Percentiles rank a stretch among this genome's conserved stretches.
phyloP scores from a whole-genome alignment of 92 coral and sea anemone genomes.

The Chrysogorgia sp. region DNA sequence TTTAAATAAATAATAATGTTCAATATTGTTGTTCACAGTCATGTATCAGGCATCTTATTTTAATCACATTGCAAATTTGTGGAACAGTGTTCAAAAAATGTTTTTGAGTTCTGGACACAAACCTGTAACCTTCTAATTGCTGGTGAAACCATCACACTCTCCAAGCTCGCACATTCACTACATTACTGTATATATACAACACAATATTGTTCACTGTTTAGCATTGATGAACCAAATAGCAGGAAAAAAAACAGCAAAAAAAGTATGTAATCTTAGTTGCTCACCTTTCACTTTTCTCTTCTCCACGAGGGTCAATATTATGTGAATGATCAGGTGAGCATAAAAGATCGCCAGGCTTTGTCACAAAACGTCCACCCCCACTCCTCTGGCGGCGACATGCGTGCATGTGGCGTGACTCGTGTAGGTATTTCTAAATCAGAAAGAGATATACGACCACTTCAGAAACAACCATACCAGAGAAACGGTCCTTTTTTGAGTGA shows the following conservation, averaged over 20 bases:
- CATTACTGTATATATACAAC: too few species aligned
- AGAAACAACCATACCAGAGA: not conserved
- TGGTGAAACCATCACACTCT: too few species aligned
- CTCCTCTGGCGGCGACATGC: slow-evolving; percentile 96
- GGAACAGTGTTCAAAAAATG: too few species aligned
- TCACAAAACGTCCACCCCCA: slow-evolving; percentile 96
- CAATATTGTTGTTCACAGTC: too few species aligned
- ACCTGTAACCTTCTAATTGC: too few species aligned
- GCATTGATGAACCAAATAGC: too few species aligned
- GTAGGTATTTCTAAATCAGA: slow-evolving; percentile 85
- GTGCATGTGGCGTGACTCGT: slow-evolving; percentile 97
- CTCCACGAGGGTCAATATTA: slow-evolving; percentile 1
- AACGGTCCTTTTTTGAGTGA: not conserved
- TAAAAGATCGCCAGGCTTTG: slow-evolving; percentile 62
- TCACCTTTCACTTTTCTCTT: slow-evolving; percentile 1
- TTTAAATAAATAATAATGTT: too few species aligned
- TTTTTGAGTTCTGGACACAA: too few species aligned
- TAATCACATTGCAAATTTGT: too few species aligned
- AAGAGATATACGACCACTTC: not conserved
- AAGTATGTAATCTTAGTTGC: not conserved
- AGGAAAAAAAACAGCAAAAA: not conserved
- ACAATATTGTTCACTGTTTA: too few species aligned
- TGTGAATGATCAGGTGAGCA: not conserved
- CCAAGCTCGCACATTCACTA: too few species aligned
- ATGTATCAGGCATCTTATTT: too few species aligned